Evolutionary conservation across 2,113 vertebrate species (phyloP).

Genomic region (Apodemus speciosus): DNA sequence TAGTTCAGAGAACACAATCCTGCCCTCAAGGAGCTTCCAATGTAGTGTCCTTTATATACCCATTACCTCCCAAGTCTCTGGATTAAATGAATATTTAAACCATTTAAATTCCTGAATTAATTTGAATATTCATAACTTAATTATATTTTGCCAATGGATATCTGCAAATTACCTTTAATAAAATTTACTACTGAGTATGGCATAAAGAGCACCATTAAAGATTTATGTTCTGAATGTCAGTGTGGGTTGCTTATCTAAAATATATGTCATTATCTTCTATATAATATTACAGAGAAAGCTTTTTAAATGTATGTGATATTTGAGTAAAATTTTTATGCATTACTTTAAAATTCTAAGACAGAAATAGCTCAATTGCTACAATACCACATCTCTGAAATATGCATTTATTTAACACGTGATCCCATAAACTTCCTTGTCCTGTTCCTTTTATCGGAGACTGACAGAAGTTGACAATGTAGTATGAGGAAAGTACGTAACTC

Average conservation of each 20-base stretch:
- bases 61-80: neutral
- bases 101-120: neutral
- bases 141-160: slow-evolving; percentile 34
- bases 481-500: neutral
- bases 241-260: slow-evolving; percentile 22
- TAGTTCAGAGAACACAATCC: neutral
- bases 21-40: neutral
- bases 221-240: slow-evolving; percentile 30
- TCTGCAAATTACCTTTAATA: slow-evolving; percentile 27
- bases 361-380: slow-evolving; percentile 4
- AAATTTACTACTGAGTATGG: neutral
- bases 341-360: slow-evolving; percentile 56
- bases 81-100: slow-evolving; percentile 40
- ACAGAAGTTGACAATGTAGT: slow-evolving; percentile 26
- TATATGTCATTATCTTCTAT: slow-evolving; percentile 27
- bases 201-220: neutral
- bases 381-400: neutral
- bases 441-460: slow-evolving; percentile 15
- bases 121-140: slow-evolving; percentile 1
- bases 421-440: neutral
- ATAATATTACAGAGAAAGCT: neutral
- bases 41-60: neutral
- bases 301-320: slow-evolving; percentile 27
- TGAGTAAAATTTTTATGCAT: neutral
- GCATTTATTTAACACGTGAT: neutral